phyloP scores from a whole-genome alignment of 2,888 invertebrate species.

The Mesorhabditis sp. region DNA sequence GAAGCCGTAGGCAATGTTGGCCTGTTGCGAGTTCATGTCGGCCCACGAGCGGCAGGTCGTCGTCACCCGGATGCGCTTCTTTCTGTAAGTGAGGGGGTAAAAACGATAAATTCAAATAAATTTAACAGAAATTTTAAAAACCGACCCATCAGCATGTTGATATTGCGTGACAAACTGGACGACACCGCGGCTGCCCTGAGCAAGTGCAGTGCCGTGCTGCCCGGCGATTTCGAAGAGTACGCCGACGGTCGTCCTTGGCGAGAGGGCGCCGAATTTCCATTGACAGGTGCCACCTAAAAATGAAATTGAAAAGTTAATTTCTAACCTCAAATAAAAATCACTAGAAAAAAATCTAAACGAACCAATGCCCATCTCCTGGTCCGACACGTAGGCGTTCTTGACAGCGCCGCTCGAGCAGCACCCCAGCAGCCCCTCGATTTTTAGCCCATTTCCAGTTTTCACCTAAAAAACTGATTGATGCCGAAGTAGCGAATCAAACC shows the following conservation, averaged over 20 bases:
- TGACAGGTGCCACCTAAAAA: conserved; percentile 87
- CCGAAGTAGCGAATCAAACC: conserved; percentile 65
- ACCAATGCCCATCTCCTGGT: conserved; percentile 94
- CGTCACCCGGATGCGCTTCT: conserved; percentile 84
- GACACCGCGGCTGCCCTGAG: conserved; percentile 84
- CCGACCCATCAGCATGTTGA: conserved; percentile 86
- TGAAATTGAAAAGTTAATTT: not conserved
- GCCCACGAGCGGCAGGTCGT: conserved; percentile 96
- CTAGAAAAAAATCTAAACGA: not conserved
- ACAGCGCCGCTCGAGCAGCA: conserved; percentile 82
- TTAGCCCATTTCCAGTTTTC: conserved; percentile 48
- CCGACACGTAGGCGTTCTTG: conserved; percentile 86
- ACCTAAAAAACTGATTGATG: conserved; percentile 24
- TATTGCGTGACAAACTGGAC: conserved; percentile 97
- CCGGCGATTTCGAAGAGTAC: conserved; percentile 95
- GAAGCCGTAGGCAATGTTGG: conserved; percentile 63
- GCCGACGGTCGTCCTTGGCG: conserved; percentile 84
- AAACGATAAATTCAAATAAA: conserved; percentile 74
- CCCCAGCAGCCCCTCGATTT: conserved; percentile 73
- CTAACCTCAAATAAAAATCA: too few relatives aligned
- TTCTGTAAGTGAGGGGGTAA: conserved; percentile 73
- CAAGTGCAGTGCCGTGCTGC: conserved; percentile 73
- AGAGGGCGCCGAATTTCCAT: conserved; percentile 91
- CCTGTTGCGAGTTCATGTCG: conserved; percentile 72
- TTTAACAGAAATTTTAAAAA: too few relatives aligned